Evolutionary conservation across 2,113 vertebrate species (phyloP).

Genomic region (Pongo pygmaeus): DNA sequence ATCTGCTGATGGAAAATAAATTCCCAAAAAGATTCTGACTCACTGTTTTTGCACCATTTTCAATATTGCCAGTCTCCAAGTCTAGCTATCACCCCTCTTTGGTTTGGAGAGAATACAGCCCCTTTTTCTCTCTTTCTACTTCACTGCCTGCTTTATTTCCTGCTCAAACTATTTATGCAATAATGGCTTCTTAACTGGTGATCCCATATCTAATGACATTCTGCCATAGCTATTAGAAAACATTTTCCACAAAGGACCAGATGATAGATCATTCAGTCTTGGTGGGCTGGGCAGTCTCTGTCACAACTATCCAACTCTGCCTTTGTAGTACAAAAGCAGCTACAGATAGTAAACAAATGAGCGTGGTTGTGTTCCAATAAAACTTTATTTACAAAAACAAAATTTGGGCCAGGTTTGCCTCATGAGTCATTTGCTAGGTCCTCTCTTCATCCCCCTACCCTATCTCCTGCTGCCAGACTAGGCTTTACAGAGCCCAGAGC

Average conservation of each 20-base stretch:
- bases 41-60: not conserved
- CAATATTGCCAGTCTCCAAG: accelerated
- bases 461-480: not conserved
- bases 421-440: not conserved
- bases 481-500: not conserved
- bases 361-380: not conserved
- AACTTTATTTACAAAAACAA: conserved; percentile 47
- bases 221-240: not conserved
- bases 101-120: not conserved
- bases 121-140: not conserved
- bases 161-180: not conserved
- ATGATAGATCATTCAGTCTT: not conserved
- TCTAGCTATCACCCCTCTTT: not conserved
- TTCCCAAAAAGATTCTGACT: not conserved
- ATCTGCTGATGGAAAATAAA: not conserved
- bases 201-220: not conserved
- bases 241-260: not conserved
- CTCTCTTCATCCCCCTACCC: accelerated
- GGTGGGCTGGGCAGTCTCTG: not conserved
- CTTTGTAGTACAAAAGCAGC: not conserved
- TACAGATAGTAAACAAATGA: not conserved
- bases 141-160: not conserved
- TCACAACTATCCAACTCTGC: not conserved
- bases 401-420: not conserved
- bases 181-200: not conserved